Evolutionary conservation across 2,888 invertebrate species (phyloP).

Genomic region (Trichacis sp.): DNA sequence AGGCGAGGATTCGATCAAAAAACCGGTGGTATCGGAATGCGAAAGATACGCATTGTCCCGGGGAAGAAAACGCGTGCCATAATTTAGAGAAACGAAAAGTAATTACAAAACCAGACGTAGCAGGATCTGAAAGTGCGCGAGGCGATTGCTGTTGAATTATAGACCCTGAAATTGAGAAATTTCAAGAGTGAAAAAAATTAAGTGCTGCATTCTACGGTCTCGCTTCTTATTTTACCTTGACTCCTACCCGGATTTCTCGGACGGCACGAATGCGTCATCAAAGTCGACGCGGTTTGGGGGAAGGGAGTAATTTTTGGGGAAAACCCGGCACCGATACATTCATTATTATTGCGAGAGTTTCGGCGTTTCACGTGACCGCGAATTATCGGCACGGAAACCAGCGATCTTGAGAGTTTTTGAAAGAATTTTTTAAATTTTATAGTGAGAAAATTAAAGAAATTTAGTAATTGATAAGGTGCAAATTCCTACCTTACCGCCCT

Average conservation of each 20-base stretch:
- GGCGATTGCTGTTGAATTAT: conserved; percentile 6
- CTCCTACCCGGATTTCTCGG: conserved; percentile 2
- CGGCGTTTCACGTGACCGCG: no score
- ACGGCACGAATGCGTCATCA: conserved; percentile 6
- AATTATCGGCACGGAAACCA: no score
- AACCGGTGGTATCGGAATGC: no score
- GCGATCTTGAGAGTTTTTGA: no score
- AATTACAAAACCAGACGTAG: neutral
- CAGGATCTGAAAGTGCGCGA: conserved; percentile 25
- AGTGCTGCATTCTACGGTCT: conserved; percentile 7
- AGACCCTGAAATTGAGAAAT: conserved; percentile 8
- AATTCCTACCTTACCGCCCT: no score
- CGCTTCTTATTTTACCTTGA: conserved; percentile 10
- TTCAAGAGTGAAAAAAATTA: conserved; percentile 14
- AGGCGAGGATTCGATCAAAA: no score
- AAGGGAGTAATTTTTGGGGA: conserved; percentile 4
- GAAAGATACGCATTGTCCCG: no score
- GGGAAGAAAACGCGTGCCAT: no score
- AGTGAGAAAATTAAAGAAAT: no score
- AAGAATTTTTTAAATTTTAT: no score
- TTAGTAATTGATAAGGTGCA: no score
- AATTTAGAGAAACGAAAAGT: neutral
- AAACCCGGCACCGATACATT: conserved; percentile 6
- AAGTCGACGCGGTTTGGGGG: neutral
- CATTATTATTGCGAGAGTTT: neutral